These are phyloP conservation scores for Arenaria interpres DNA, from an alignment of 2,113 vertebrate genomes.

Conservation along the genomic window DNA sequence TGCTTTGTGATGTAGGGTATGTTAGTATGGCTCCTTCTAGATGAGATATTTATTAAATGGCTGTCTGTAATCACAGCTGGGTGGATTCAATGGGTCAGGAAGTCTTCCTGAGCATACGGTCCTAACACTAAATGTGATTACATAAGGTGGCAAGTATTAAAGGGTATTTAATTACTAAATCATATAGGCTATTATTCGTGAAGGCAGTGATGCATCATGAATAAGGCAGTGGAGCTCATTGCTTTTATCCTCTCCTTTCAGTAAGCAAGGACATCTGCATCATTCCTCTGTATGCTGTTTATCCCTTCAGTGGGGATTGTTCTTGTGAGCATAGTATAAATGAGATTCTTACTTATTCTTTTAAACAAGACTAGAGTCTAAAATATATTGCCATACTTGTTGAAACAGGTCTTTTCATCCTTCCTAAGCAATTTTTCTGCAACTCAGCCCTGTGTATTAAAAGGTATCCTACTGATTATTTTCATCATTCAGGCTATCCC, in stretches of 20 bases:
- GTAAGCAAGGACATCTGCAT: conserved; percentile 2
- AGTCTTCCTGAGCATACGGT: neutral
- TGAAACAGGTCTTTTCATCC: neutral
- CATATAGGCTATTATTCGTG: neutral
- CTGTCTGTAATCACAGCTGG: neutral
- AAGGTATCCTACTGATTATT: neutral
- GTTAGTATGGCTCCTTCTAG: neutral
- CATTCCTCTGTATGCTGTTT: neutral
- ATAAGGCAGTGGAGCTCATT: neutral
- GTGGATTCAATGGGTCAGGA: conserved; percentile 10
- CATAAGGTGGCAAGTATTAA: conserved; percentile 4
- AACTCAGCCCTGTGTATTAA: neutral
- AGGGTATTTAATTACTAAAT: conserved; percentile 54
- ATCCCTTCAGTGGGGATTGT: neutral
- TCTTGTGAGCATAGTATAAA: neutral
- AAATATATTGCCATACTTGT: neutral
- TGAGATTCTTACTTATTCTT: neutral
- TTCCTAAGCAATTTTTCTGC: neutral
- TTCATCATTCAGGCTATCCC: neutral
- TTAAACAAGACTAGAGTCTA: neutral
- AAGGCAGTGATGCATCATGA: conserved; percentile 15
- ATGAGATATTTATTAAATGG: neutral
- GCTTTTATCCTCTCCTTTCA: conserved; percentile 11
- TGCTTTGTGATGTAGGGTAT: neutral
- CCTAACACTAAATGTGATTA: neutral